Base-by-base conservation (phyloP, 2,113 vertebrate species). In the Mugil cephalus region DNA sequence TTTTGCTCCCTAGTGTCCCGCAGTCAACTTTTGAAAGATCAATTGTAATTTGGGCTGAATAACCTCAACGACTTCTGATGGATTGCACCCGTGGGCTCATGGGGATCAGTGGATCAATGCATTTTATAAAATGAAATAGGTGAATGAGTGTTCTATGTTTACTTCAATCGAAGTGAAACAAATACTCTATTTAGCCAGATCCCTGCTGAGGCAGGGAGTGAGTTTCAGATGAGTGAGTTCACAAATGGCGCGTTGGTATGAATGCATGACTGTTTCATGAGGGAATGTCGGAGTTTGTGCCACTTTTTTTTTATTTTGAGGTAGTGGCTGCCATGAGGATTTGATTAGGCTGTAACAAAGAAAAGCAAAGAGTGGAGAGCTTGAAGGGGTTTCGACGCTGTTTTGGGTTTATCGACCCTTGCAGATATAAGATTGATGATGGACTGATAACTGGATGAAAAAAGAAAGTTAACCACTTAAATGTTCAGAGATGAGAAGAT, bases 1-100 rank as follows among this genome's bases (percentile, higher is more conserved):
- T 78, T 30, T 74, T 80, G 64, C 66, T 83, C 82, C 63, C 70
- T 1, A 5, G 52, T 68, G 74, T 80, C 82, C 56, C 11, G 6
- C 64, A 73, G 80, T 79, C 62, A 77, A 81, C 81, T 85, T 83
- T 88, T 66, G 53, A 76, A 79, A 71, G 74, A 85, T 89, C 85
- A 77, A 88, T 88, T 85, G 78, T 79, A 78, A 91, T 90, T 80
- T 86, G 17, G 74, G 55, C 62, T 69, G 48, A 86, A 85, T 85
- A 80, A 79, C 73, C 85, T 82, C 67, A 74, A 77, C 13, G 69
- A 82, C 72, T 75, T 50, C 48, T 74, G 58, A 88, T 79, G 64
- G 73, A 83, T 71, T 54, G 86, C 39, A 74, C 46, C 46, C 24
- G 45, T 21, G 50, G 59, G 10, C 80, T 86, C 39, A 1, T 15